These are phyloP conservation scores for Tangara arthus DNA, from an alignment of 2,797 vertebrate species.

Conservation along the genomic window DNA sequence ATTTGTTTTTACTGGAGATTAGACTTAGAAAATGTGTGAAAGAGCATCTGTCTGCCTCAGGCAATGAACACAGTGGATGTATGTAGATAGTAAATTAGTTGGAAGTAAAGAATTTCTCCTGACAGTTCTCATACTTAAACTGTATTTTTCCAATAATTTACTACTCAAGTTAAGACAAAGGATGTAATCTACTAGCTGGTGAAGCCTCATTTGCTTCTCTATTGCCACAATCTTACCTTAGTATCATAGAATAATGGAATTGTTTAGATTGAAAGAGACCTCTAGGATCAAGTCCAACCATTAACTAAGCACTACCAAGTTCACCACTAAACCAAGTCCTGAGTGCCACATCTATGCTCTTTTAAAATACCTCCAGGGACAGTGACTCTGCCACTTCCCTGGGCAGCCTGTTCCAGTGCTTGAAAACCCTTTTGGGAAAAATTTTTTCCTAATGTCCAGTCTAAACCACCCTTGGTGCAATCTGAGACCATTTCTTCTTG, in stretches of 20 bases:
- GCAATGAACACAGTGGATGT: neutral
- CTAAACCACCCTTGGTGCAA: neutral
- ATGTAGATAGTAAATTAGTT: neutral
- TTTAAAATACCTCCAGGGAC: neutral
- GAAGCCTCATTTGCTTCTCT: neutral
- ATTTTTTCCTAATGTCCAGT: neutral
- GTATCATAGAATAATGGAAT: neutral
- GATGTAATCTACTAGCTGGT: neutral
- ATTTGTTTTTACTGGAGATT: neutral
- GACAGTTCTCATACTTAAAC: neutral
- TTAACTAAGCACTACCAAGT: neutral
- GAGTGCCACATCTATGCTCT: neutral
- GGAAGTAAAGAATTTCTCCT: neutral
- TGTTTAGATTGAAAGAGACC: neutral
- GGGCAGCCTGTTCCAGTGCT: neutral
- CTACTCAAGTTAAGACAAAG: neutral
- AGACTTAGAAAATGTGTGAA: neutral
- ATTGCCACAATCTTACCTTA: neutral
- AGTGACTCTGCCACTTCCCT: neutral
- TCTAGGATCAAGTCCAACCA: neutral
- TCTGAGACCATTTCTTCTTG: neutral
- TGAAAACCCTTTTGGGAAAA: neutral
- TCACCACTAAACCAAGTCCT: neutral
- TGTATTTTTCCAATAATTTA: neutral
- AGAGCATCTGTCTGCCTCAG: neutral